Percentiles rank a stretch among this genome's conserved stretches.
Evolutionary conservation across 2,888 invertebrate species (phyloP).

Genomic region (Acrobasis consociella): DNA sequence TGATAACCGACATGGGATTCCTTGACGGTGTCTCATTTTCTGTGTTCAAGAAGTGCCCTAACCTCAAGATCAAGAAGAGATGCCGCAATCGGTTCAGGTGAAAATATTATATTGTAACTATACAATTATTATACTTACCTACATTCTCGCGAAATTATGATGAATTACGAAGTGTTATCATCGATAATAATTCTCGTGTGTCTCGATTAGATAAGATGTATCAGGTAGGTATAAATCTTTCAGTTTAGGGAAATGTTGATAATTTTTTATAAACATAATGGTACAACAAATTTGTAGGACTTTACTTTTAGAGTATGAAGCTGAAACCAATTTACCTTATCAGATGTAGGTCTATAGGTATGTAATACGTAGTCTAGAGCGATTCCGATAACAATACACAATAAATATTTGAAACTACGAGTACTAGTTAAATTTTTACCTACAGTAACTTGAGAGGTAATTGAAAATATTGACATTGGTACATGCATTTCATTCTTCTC

Average conservation of each 20-base stretch:
- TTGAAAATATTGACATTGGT: too few species aligned
- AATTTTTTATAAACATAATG: too few species aligned
- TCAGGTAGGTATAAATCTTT: too few species aligned
- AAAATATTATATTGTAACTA: conserved; percentile 32
- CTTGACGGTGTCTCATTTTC: conserved; percentile 64
- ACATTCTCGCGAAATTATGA: conserved; percentile 22
- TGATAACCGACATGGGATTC: conserved; percentile 65
- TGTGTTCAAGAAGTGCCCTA: conserved; percentile 73
- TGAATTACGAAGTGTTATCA: not conserved
- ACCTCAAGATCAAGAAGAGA: conserved; percentile 59
- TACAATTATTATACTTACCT: conserved; percentile 20
- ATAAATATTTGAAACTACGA: not conserved
- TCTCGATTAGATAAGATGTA: conserved; percentile 7
- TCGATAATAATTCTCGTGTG: conserved; percentile 5
- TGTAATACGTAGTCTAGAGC: too few species aligned
- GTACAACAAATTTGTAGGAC: too few species aligned
- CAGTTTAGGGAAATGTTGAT: too few species aligned
- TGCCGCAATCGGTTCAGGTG: conserved; percentile 53
- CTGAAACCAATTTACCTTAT: conserved; percentile 7
- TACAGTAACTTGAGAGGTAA: too few species aligned
- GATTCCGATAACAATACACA: conserved; percentile 3
- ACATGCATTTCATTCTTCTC: too few species aligned
- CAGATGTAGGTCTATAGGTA: not conserved
- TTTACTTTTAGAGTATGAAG: not conserved
- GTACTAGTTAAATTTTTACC: too few species aligned